Conservation (phyloP, 2,113 vertebrate species). For the Pantherophis guttatus region DNA sequence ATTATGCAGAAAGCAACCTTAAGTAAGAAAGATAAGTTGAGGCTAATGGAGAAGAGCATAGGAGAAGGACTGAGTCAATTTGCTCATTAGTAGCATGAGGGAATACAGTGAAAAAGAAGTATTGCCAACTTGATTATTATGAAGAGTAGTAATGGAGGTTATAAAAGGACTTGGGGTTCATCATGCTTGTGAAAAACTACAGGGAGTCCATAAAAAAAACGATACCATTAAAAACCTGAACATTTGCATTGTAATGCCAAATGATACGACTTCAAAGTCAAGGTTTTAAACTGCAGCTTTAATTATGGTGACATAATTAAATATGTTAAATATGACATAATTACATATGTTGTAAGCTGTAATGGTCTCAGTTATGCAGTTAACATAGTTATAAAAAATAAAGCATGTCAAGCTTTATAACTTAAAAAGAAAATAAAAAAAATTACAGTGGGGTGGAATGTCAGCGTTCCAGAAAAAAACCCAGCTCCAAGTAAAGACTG, state of each 20-base stretch:
- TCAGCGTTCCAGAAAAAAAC: too few relatives aligned
- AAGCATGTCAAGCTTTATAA: background rate
- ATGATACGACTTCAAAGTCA: background rate
- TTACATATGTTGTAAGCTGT: background rate
- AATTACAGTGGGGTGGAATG: background rate
- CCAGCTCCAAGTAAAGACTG: too few relatives aligned
- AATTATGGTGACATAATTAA: background rate
- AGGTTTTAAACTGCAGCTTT: background rate
- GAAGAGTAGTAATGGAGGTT: background rate
- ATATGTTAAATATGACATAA: too few relatives aligned
- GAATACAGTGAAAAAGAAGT: background rate
- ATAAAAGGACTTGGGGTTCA: background rate
- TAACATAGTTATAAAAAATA: slow-evolving; percentile 1
- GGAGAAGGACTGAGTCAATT: background rate
- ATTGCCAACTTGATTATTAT: background rate
- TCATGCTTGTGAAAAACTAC: background rate
- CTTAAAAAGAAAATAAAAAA: background rate
- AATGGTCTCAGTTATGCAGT: background rate
- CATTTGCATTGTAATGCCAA: background rate
- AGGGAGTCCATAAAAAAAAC: background rate
- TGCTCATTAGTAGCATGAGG: background rate
- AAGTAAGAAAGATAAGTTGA: background rate
- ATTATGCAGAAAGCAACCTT: background rate
- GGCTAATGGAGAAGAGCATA: background rate
- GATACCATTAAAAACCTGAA: background rate